A percentile compares a stretch with the other conserved stretches of the same genome.
Evolutionary conservation across 2,113 vertebrate genomes (phyloP).

Genomic region (Charina bottae): DNA sequence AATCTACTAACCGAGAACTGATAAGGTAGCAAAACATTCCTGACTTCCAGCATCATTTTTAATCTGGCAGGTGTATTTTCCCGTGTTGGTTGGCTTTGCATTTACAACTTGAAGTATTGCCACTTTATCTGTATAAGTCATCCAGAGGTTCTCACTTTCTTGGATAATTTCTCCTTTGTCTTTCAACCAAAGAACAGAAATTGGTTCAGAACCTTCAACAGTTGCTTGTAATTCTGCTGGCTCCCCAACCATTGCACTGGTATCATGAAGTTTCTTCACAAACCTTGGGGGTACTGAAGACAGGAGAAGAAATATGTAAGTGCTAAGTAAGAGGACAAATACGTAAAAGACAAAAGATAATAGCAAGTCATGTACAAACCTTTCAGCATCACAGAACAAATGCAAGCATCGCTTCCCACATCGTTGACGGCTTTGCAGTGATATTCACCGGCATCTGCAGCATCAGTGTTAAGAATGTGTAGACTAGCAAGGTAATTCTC

Average conservation of each 20-base stretch:
- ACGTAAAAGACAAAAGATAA: neutral
- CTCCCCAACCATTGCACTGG: slow-evolving; percentile 84
- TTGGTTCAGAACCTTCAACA: slow-evolving; percentile 91
- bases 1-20: slow-evolving; percentile 90
- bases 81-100: slow-evolving; percentile 81
- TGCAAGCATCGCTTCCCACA: slow-evolving; percentile 89
- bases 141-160: slow-evolving; percentile 88
- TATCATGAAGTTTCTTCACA: slow-evolving; percentile 89
- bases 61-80: slow-evolving; percentile 92
- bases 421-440: slow-evolving; percentile 94
- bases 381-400: slow-evolving; percentile 89
- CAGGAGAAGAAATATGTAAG: slow-evolving; percentile 56
- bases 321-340: slow-evolving; percentile 36
- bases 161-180: slow-evolving; percentile 92
- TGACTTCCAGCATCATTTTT: slow-evolving; percentile 94
- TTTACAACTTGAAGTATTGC: slow-evolving; percentile 83
- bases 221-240: slow-evolving; percentile 83
- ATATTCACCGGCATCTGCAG: slow-evolving; percentile 92
- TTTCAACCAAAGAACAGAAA: slow-evolving; percentile 92
- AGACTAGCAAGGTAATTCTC: slow-evolving; percentile 85
- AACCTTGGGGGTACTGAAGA: slow-evolving; percentile 90
- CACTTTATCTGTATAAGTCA: slow-evolving; percentile 86
- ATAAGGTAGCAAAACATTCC: slow-evolving; percentile 89
- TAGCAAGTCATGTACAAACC: slow-evolving; percentile 78
- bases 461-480: slow-evolving; percentile 90